Conservation (phyloP, 1,140 invertebrate genomes). For the Pteromalus puparum region DNA sequence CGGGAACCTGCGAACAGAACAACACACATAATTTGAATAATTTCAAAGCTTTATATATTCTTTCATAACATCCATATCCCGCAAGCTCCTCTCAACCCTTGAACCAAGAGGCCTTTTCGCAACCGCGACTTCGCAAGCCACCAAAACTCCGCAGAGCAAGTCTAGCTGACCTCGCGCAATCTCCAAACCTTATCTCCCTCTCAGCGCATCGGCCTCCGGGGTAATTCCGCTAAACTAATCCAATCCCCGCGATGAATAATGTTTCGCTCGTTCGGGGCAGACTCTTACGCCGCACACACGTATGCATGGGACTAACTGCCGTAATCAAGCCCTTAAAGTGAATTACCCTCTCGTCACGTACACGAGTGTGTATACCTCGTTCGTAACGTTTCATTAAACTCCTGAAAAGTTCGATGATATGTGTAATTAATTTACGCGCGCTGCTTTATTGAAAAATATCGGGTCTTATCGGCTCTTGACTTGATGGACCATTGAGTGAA, state of each 20-base stretch:
- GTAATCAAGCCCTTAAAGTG: constrained; percentile 30
- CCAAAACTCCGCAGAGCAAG: neutral
- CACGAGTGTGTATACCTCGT: neutral
- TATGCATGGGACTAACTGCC: neutral
- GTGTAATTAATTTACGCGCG: constrained; percentile 16
- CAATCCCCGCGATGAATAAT: constrained; percentile 54
- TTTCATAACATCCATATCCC: neutral
- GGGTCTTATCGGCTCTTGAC: neutral
- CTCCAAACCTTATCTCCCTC: constrained; percentile 6
- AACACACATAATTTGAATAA: neutral
- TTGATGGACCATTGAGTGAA: constrained; percentile 32
- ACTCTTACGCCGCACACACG: neutral
- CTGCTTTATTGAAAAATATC: constrained; percentile 19
- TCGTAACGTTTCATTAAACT: neutral
- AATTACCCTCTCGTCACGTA: constrained; percentile 30
- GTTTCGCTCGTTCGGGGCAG: constrained; percentile 42
- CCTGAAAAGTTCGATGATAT: too few species aligned
- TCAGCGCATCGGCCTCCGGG: constrained; percentile 39
- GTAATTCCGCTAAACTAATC: constrained; percentile 55
- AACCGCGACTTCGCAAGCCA: neutral
- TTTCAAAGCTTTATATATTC: too few species aligned
- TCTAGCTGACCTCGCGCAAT: constrained; percentile 24
- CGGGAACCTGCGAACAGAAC: constrained; percentile 53
- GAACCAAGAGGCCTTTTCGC: too few species aligned
- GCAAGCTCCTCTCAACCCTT: neutral